Base-by-base conservation (phyloP, 1,140 invertebrate genomes). In the Acromyrmex echinatior region DNA sequence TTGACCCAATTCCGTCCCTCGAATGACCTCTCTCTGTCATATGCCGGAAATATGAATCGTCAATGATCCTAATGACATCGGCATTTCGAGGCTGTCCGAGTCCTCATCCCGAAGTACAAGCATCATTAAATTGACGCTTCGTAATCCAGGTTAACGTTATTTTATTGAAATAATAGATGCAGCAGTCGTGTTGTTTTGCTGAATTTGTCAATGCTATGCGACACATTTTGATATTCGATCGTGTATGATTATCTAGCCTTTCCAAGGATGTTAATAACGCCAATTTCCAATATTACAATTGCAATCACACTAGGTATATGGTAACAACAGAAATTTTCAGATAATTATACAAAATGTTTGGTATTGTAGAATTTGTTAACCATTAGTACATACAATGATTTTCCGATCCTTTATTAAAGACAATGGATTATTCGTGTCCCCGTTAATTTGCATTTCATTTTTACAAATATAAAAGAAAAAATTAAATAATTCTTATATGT, bases 61-160 rank as follows among this genome's bases (percentile, higher is more conserved):
- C 90, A 86, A 91, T 91, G 90, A 88, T 91, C 81, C 89, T 91
- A 90, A 91, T 91, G 87, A 88, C 60, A 66, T 70, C 85, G 78
- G 84, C 58, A 76, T 74, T 84, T 88, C 87, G 88, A 62, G 62
- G 28, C 66, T 39, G 45, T 53, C 51, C 35, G 21, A 31, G 28
- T 63, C 35, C 62, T 51, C 62, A 65, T 86, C 51, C 62, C 79
- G 56, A 51, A 80, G 28, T 81, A 25, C 78, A 60, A 81, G 70
- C 86, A 58, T 87, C 86, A 81, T 91, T 90, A 90, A 88, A 91
- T 56, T 60, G 79, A 76, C 66, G 31, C 71, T 87, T 87, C 79
- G 49, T 63, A 71, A 87, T 82, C 35, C 56, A 65, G 88, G 88
- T 89, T 84, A 89, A 87, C 88, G 88, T 90, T 89, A 90, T 90